Evolutionary conservation across 2,797 vertebrate genomes (phyloP).

Genomic region (Tapera naevia): DNA sequence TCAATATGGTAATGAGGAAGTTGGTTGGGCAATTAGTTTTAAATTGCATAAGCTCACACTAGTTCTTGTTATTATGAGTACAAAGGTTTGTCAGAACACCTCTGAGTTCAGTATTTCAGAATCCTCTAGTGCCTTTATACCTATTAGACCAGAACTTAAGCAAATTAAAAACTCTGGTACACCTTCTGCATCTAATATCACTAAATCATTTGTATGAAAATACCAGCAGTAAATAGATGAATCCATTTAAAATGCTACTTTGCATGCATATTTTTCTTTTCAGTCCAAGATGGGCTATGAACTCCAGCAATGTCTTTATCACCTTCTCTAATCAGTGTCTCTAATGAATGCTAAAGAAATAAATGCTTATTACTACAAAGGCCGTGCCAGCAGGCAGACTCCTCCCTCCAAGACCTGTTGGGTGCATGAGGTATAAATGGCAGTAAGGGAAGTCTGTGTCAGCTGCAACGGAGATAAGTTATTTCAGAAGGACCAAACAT

Average conservation of each 20-base stretch:
- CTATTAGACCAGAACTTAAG: conserved; percentile 33
- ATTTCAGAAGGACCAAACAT: neutral
- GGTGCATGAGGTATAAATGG: neutral
- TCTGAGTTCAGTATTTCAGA: conserved; percentile 48
- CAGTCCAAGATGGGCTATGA: neutral
- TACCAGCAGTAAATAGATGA: neutral
- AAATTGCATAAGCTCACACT: conserved; percentile 49
- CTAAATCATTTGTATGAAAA: neutral
- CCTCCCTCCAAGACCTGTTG: neutral
- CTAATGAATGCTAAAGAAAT: conserved; percentile 20
- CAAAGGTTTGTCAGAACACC: conserved; percentile 54
- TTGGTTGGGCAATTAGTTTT: conserved; percentile 64
- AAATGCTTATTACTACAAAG: neutral
- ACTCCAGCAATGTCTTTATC: neutral
- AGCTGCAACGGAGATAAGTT: neutral
- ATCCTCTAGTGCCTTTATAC: conserved; percentile 18
- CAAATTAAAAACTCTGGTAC: conserved; percentile 23
- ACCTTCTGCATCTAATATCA: neutral
- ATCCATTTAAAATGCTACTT: conserved; percentile 4
- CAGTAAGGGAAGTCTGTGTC: neutral
- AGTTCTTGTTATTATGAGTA: conserved; percentile 47
- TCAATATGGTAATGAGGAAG: conserved; percentile 56
- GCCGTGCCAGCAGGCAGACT: neutral
- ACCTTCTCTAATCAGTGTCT: neutral
- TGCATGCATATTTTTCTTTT: neutral